These are phyloP conservation scores for Pelagia noctiluca DNA, from an alignment of 30 jellyfish, hydroid and myxozoan species.

Conservation along the genomic window DNA sequence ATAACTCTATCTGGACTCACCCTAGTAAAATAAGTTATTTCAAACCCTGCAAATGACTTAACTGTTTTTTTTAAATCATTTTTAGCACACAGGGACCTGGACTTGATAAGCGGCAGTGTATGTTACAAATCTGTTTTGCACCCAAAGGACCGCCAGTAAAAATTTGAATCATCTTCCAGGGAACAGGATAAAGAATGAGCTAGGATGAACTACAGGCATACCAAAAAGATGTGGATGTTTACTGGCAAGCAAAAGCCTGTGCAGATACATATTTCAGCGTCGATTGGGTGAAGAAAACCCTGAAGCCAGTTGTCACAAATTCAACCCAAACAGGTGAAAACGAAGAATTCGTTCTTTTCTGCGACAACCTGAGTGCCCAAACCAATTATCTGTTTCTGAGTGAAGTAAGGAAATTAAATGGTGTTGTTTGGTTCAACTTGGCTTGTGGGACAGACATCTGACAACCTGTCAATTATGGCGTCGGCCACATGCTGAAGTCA, in stretches of 20 bases:
- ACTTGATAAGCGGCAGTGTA: constrained; percentile 69
- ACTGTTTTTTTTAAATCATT: no score
- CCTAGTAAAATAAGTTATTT: no score
- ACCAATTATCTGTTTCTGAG: constrained; percentile 12
- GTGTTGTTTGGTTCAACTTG: constrained; percentile 61
- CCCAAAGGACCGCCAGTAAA: constrained; percentile 56
- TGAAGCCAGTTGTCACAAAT: constrained; percentile 38
- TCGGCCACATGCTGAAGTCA: constrained; percentile 67
- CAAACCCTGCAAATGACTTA: no score
- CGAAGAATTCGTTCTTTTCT: constrained; percentile 51
- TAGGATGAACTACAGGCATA: constrained; percentile 51
- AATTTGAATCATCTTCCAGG: constrained; percentile 35
- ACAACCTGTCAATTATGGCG: constrained; percentile 78
- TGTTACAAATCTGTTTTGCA: constrained; percentile 42
- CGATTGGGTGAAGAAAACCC: constrained; percentile 44
- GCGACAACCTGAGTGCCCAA: constrained; percentile 58
- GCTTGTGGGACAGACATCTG: constrained; percentile 65
- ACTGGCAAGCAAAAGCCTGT: constrained; percentile 47
- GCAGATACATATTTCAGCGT: constrained; percentile 53
- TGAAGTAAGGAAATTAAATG: constrained; percentile 50
- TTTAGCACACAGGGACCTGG: constrained; percentile 66
- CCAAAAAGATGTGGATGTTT: constrained; percentile 61
- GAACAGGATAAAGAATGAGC: constrained; percentile 36
- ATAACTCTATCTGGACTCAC: no score
- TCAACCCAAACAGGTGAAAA: not conserved